Conservation (phyloP, 2,888 invertebrate species). For the Drosophila histrio region DNA sequence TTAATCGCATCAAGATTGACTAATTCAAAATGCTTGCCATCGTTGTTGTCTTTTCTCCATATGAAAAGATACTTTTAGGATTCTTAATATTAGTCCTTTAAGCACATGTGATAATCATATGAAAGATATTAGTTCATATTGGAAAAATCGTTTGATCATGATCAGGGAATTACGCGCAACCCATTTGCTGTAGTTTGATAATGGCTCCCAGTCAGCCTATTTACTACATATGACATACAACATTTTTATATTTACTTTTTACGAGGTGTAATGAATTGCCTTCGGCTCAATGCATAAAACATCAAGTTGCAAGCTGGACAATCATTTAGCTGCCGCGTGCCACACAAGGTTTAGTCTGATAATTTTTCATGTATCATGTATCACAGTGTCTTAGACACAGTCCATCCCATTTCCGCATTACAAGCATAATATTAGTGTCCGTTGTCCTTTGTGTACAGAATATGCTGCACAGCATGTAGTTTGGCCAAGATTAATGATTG, state of each 20-base stretch:
- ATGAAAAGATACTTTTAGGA: no score
- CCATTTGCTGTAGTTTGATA: not conserved
- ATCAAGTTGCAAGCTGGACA: not conserved
- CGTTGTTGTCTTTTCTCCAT: no score
- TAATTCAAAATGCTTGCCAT: no score
- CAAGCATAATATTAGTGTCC: conserved; percentile 34
- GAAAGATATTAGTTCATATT: not conserved
- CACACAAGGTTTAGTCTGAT: not conserved
- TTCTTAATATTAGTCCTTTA: no score
- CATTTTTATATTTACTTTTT: not conserved
- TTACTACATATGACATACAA: not conserved
- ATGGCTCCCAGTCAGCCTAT: not conserved
- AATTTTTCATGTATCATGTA: conserved; percentile 16
- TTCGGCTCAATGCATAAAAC: not conserved
- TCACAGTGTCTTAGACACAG: not conserved
- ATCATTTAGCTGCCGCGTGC: not conserved
- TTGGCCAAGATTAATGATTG: conserved; percentile 59
- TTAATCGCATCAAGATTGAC: no score
- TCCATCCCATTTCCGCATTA: conserved; percentile 39
- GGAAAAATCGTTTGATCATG: not conserved
- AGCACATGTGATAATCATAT: no score
- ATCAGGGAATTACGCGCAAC: not conserved
- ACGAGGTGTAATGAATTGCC: not conserved
- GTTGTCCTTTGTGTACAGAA: conserved; percentile 9
- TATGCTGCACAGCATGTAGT: conserved; percentile 9